Percentiles rank a stretch among this genome's conserved stretches.
phyloP scores from a whole-genome alignment of 2,113 vertebrate species.

The Physeter macrocephalus region DNA sequence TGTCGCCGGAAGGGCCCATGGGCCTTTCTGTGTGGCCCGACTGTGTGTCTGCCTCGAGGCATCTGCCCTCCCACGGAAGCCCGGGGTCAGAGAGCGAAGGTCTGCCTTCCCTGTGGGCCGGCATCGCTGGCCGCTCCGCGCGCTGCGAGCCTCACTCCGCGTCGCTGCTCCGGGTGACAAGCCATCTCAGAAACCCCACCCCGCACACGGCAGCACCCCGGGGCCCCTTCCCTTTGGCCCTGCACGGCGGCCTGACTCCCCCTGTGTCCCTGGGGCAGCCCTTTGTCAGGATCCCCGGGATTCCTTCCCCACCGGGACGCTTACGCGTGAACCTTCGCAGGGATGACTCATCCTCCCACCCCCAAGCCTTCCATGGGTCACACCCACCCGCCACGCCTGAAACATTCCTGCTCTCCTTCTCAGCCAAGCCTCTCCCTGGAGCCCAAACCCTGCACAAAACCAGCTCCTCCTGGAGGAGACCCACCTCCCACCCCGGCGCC shows the following conservation, averaged over 20 bases:
- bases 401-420: constrained; percentile 8
- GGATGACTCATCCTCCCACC: constrained; percentile 7
- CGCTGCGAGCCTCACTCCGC: too few species aligned
- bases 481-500: not conserved
- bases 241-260: fast-evolving
- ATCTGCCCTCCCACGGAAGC: not conserved
- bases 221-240: not conserved
- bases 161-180: not conserved
- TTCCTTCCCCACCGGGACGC: not conserved
- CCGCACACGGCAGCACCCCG: fast-evolving
- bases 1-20: fast-evolving
- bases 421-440: not conserved
- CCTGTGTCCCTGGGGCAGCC: not conserved
- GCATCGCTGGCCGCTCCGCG: fast-evolving
- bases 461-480: not conserved
- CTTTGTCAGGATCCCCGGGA: not conserved
- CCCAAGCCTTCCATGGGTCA: constrained; percentile 11
- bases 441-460: not conserved
- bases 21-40: fast-evolving
- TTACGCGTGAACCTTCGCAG: not conserved
- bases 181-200: not conserved
- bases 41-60: not conserved
- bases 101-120: not conserved
- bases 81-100: not conserved
- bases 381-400: constrained; percentile 15